These are phyloP conservation scores for Campylorhamphus procurvoides DNA, from an alignment of 2,113 vertebrate genomes.

Conservation along the genomic window DNA sequence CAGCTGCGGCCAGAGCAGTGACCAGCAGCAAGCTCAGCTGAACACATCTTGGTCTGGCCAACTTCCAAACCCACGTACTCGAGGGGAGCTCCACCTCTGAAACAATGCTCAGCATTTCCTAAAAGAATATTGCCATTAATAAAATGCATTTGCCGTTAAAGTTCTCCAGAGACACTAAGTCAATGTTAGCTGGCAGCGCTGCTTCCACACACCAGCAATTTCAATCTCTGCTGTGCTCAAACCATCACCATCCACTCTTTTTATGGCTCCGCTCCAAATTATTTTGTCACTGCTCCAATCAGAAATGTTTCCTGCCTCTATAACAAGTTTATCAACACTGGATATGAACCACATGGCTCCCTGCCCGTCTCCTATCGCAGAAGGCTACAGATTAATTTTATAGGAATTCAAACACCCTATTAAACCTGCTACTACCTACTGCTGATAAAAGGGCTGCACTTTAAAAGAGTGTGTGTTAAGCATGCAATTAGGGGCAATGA, in stretches of 20 bases:
- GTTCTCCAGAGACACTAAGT: constrained; percentile 62
- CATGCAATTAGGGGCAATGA: constrained; percentile 57
- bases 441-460: constrained; percentile 54
- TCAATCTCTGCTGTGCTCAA: constrained; percentile 65
- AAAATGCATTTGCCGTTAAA: constrained; percentile 67
- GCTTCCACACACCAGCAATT: constrained; percentile 70
- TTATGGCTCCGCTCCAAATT: constrained; percentile 58
- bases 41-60: neutral
- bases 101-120: constrained; percentile 48
- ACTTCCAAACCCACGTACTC: constrained; percentile 2
- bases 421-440: constrained; percentile 67
- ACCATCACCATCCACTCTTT: constrained; percentile 56
- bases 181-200: constrained; percentile 62
- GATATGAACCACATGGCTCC: constrained; percentile 67
- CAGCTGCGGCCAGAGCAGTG: neutral
- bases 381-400: constrained; percentile 72
- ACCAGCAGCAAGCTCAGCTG: neutral
- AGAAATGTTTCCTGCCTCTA: constrained; percentile 65
- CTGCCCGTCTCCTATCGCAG: constrained; percentile 58
- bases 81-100: constrained; percentile 18
- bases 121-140: constrained; percentile 62
- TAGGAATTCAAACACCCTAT: constrained; percentile 71
- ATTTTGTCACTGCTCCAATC: constrained; percentile 65
- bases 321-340: constrained; percentile 69
- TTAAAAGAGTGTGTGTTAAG: constrained; percentile 35